phyloP scores from a whole-genome alignment of 2,113 vertebrate genomes.

The Columbina picui region DNA sequence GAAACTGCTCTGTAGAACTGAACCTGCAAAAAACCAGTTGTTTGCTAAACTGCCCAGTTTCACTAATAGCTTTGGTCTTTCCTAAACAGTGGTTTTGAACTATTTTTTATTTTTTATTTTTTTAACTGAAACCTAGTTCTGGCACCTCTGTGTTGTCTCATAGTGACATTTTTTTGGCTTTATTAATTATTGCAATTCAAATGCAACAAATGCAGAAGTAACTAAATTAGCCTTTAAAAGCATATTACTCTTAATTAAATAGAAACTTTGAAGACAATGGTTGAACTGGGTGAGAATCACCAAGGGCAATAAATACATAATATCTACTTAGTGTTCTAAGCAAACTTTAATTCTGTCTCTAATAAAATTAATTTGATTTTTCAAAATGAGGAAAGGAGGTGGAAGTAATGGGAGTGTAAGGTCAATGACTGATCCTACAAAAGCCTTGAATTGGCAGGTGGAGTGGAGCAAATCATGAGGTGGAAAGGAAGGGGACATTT shows the following conservation, averaged over 20 bases:
- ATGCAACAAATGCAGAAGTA: background rate
- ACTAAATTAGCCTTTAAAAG: background rate
- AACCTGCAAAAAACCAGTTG: background rate
- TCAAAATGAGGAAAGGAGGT: background rate
- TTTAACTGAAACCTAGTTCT: background rate
- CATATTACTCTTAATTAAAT: background rate
- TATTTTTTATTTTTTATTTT: background rate
- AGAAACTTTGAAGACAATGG: background rate
- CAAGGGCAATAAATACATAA: background rate
- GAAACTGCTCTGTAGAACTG: background rate
- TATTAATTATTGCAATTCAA: background rate
- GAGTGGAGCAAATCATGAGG: background rate
- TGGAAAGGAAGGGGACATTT: background rate
- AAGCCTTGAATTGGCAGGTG: background rate
- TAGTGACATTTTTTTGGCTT: background rate
- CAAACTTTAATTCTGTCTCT: constrained; percentile 22
- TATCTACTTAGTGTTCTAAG: constrained; percentile 18
- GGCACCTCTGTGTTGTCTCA: background rate
- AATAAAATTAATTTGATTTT: constrained; percentile 30
- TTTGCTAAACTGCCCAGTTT: background rate
- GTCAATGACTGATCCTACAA: background rate
- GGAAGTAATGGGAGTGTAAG: background rate
- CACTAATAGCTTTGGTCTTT: background rate
- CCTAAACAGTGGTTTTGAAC: background rate
- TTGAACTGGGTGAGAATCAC: background rate